Conservation (phyloP, 2,113 vertebrate genomes). For the Gymnobelideus leadbeateri region DNA sequence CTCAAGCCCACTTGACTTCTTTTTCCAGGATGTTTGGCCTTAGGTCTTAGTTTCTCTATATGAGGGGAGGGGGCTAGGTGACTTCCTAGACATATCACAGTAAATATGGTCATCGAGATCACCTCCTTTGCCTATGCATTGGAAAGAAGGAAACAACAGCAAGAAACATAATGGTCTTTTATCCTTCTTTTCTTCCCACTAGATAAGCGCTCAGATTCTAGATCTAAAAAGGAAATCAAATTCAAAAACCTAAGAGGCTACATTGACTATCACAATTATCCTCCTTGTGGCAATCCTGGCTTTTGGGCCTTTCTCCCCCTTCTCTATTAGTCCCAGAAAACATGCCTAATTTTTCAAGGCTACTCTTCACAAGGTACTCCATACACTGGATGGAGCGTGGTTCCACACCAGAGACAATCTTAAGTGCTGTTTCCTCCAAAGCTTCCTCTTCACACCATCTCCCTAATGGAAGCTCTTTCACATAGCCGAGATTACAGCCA, state of each 20-base stretch:
- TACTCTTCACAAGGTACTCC: not conserved
- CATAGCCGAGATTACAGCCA: not conserved
- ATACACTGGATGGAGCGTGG: not conserved
- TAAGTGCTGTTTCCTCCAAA: not conserved
- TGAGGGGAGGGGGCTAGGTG: not conserved
- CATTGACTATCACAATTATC: not conserved
- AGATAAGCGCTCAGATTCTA: not conserved
- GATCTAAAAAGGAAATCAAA: not conserved
- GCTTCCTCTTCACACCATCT: not conserved
- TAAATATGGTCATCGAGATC: not conserved
- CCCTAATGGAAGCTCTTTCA: not conserved
- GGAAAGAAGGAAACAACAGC: not conserved
- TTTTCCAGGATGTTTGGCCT: not conserved
- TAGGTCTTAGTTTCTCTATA: not conserved
- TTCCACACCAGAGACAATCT: not conserved
- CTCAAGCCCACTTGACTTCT: not conserved
- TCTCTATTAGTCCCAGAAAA: not conserved
- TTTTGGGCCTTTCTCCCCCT: not conserved
- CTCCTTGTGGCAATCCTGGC: not conserved
- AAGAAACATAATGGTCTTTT: not conserved
- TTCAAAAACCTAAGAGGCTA: not conserved
- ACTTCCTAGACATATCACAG: not conserved
- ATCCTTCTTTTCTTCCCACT: not conserved
- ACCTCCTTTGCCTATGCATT: not conserved
- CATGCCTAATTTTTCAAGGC: not conserved